Evolutionary conservation across 2,888 invertebrate species (phyloP).

Genomic region (Brachynemurus nebulosus): DNA sequence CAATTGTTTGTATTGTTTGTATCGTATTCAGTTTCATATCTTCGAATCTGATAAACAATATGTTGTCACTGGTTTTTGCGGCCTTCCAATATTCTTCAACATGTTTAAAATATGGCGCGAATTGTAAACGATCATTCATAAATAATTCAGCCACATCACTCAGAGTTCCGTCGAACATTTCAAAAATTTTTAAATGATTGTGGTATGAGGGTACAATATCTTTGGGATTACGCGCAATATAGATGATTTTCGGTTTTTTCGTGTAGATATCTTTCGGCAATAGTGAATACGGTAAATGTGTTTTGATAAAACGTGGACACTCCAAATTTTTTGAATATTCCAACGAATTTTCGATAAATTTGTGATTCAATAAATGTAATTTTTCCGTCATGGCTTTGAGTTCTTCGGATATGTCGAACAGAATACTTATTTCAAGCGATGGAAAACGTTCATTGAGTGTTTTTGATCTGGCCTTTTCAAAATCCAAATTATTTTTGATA

Average conservation of each 20-base stretch:
- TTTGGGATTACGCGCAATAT: not conserved
- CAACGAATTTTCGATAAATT: not conserved
- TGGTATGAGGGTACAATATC: not conserved
- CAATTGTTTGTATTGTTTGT: not conserved
- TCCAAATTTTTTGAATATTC: not conserved
- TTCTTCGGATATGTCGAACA: not conserved
- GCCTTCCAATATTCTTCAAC: not conserved
- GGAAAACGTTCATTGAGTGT: not conserved
- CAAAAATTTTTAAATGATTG: constrained; percentile 1
- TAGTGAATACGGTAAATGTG: not conserved
- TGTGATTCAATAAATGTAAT: no score
- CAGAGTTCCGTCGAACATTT: not conserved
- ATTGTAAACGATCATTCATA: not conserved
- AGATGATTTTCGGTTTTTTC: constrained; percentile 1
- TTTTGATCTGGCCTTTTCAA: not conserved
- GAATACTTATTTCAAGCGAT: not conserved
- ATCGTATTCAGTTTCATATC: not conserved
- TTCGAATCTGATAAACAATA: not conserved
- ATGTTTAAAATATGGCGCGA: not conserved
- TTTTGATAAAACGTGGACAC: not conserved
- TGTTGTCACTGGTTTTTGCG: not conserved
- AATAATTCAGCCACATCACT: not conserved
- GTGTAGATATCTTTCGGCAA: not conserved
- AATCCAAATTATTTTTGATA: constrained; percentile 1
- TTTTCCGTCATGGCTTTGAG: not conserved